phyloP scores from a whole-genome alignment of 64 coral and sea anemone genomes.

The Pachyseris speciosa region DNA sequence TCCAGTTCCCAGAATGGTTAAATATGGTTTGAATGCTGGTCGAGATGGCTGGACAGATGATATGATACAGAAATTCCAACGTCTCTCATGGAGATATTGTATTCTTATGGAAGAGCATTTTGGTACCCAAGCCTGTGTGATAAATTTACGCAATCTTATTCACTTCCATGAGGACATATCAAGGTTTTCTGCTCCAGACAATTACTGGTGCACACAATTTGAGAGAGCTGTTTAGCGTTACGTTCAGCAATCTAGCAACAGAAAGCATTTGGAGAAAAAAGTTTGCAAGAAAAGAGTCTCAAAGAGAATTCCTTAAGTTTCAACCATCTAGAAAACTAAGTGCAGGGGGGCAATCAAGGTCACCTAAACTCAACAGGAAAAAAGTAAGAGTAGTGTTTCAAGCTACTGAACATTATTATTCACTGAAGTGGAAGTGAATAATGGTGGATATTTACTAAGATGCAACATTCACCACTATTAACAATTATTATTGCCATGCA shows the following conservation, averaged over 20 bases:
- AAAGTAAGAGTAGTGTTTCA: conserved; percentile 53
- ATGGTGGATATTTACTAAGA: neutral
- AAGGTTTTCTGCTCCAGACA: conserved; percentile 77
- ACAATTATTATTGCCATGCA: neutral
- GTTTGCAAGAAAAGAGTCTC: conserved; percentile 80
- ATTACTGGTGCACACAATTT: conserved; percentile 79
- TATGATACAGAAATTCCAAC: conserved; percentile 47
- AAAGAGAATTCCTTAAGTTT: conserved; percentile 75
- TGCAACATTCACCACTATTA: neutral
- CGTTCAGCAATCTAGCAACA: conserved; percentile 76
- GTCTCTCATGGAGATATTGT: conserved; percentile 71
- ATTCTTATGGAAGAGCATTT: conserved; percentile 73
- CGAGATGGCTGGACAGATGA: conserved; percentile 75
- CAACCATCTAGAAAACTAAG: conserved; percentile 48
- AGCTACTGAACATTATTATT: conserved; percentile 4
- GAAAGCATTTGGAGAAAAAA: conserved; percentile 76
- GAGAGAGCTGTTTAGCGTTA: conserved; percentile 79
- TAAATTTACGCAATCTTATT: conserved; percentile 62
- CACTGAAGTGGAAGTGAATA: neutral
- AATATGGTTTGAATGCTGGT: conserved; percentile 75
- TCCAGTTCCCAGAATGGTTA: conserved; percentile 70
- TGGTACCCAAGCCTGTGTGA: conserved; percentile 56
- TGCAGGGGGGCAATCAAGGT: conserved; percentile 35
- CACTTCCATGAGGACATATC: conserved; percentile 70
- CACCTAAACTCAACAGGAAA: conserved; percentile 61